Base-by-base conservation (phyloP, 37 sponge, comb jelly and placozoan species). In the Geodia barretti region DNA sequence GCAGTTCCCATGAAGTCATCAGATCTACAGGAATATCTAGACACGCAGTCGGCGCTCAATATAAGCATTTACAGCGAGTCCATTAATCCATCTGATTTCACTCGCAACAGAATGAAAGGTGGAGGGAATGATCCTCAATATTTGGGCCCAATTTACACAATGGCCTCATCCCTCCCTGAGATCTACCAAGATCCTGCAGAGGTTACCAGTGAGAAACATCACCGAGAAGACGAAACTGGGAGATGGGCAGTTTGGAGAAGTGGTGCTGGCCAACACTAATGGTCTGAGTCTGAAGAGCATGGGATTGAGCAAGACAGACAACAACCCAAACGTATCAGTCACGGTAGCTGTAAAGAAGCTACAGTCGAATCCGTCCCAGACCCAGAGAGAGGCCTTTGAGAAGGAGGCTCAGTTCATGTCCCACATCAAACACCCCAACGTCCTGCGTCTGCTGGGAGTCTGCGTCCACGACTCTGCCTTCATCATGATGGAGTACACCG, bases 401-500 rank as follows among this genome's bases (percentile, higher is more conserved):
- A 88, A 88, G 68, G 89, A 88, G 62, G 54, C 82, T 17, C 76
- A 82, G 79, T 88, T 88, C 74, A 88, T 88, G 89, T 75, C 89
- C 62, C 89, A 76, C 25, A 67, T 88, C 65, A 70, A 58, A 41
- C 89, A 88, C 54, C 33, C 75, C 9, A 88, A 82, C 61, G 89
- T 88, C 31, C 73, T 88, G 19, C 78, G 83, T 5, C 79, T 88
- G 29, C 79, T 88, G 28, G 89, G 82, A 28, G 62, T 88, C 17
- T 68, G 78, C 43, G 24, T 43, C 30, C 31, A 83, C 34, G 71
- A 54, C 0, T 34, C 67, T 24, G 67, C 74, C 20, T 91, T 91
- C 88, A 83, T 91, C 32, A 68, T 93, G 41, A 93, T 93, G 89
- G 94, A 93, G 80, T 92, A 92, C 73, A 83, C 87, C 82, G 82